Evolutionary conservation across 2,113 vertebrate genomes (phyloP), one percentile per base, ranked within the genome.

Genomic region (Catharus fuscescens): DNA sequence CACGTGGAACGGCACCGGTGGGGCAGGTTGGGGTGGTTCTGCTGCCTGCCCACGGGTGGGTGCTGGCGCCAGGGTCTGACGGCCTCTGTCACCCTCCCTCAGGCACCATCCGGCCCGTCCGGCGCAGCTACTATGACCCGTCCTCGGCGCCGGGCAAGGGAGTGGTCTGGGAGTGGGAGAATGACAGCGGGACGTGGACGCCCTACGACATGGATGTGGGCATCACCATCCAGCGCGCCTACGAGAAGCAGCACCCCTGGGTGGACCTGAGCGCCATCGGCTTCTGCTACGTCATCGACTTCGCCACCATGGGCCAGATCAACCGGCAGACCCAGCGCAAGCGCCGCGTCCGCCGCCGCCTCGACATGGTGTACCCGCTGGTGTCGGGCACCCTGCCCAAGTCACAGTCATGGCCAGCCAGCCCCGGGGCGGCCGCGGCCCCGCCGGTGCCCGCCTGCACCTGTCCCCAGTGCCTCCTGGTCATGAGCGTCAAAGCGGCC

Each of bases 381-480:
- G 98, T 98, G 82, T 98, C 98, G 0, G 98, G 98, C 64, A 92
- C 98, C 15, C 92, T 98, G 72, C 98, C 98, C 13, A 96, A 98
- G 54, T 97, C 98, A 6, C 98, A 98, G 97, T 98, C 98, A 10
- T 98, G 98, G 98, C 98, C 98, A 0, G 77, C 96, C 74, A 97
- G 92, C 90, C 96, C 98, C 1, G 96, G 95, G 3, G 18, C 21
- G 0, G 88, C 89, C 2, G 36, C 97, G 24, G 19, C 97, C 34
- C 94, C 98, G 53, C 97, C 97, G 6, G 81, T 97, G 73, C 45
- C 98, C 5, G 93, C 98, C 36, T 99, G 99, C 61, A 96, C 98
- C 92, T 99, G 99, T 86, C 99, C 98, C 42, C 99, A 99, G 96
- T 99, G 99, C 95, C 98, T 99, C 96, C 97, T 99, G 92, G 99